Evolutionary conservation across 2,797 vertebrate species (phyloP).

Genomic region (Spinus pinus): DNA sequence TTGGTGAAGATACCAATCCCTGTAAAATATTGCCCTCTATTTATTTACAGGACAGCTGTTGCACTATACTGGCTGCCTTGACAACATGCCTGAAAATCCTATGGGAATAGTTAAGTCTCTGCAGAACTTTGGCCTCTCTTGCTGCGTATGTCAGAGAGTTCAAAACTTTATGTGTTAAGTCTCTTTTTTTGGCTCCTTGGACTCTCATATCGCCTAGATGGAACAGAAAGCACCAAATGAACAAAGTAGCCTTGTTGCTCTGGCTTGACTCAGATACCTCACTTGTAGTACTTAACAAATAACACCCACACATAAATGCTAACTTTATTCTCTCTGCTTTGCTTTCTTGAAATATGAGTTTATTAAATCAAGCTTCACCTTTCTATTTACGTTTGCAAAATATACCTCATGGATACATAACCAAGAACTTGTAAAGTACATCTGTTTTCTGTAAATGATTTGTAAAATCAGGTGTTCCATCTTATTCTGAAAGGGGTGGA

Average conservation of each 20-base stretch:
- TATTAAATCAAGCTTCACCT: background rate
- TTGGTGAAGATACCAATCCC: background rate
- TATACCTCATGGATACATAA: background rate
- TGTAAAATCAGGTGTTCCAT: background rate
- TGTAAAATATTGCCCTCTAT: background rate
- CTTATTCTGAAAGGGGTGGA: background rate
- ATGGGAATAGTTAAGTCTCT: background rate
- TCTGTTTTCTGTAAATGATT: background rate
- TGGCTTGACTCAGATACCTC: background rate
- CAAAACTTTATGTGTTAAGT: background rate
- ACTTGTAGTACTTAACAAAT: background rate
- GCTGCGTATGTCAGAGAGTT: background rate
- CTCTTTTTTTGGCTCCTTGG: background rate
- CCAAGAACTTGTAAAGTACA: background rate
- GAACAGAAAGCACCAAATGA: slow-evolving; percentile 5
- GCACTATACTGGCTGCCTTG: background rate
- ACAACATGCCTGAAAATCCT: background rate
- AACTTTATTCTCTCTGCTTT: background rate
- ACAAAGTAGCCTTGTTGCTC: background rate
- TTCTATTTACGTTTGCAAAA: background rate
- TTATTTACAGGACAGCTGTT: background rate
- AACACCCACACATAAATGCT: background rate
- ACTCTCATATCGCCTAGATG: background rate
- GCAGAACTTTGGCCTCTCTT: background rate
- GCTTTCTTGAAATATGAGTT: background rate